phyloP scores from a whole-genome alignment of 2,888 invertebrate genomes.

The Ophonus ardosiacus region DNA sequence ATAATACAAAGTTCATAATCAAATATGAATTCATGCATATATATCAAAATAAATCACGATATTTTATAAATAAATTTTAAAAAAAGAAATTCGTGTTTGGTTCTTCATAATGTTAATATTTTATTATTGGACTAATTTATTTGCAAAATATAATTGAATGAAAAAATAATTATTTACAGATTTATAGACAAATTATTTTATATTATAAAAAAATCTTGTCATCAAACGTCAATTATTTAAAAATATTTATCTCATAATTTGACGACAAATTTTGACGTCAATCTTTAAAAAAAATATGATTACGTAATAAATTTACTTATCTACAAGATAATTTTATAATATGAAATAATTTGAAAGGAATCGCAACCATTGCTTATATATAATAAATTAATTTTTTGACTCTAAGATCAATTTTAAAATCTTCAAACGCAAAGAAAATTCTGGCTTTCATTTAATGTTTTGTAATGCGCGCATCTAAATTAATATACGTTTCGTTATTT shows the following conservation, averaged over 20 bases:
- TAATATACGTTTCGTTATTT: constrained; percentile 2
- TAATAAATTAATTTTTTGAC: neutral
- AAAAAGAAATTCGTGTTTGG: neutral
- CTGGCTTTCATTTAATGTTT: constrained; percentile 21
- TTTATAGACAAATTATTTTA: constrained; percentile 19
- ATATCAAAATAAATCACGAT: neutral
- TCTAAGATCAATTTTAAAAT: neutral
- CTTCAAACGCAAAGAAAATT: constrained; percentile 33
- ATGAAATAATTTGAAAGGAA: constrained; percentile 18
- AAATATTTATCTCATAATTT: constrained; percentile 19
- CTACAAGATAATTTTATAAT: constrained; percentile 41
- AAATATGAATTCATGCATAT: neutral
- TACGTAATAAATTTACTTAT: constrained; percentile 13
- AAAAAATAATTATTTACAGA: constrained; percentile 46
- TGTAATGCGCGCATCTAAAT: constrained; percentile 12
- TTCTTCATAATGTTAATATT: constrained; percentile 12
- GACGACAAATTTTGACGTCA: constrained; percentile 12
- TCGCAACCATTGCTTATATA: constrained; percentile 30
- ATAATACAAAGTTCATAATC: neutral
- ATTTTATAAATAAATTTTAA: neutral
- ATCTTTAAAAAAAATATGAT: constrained; percentile 5
- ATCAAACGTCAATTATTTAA: constrained; percentile 14
- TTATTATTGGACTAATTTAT: constrained; percentile 21
- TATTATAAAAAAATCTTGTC: constrained; percentile 40
- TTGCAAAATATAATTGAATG: constrained; percentile 17